These are phyloP conservation scores for Xyrichtys novacula DNA, from an alignment of 2,797 vertebrate genomes.

Conservation along the genomic window DNA sequence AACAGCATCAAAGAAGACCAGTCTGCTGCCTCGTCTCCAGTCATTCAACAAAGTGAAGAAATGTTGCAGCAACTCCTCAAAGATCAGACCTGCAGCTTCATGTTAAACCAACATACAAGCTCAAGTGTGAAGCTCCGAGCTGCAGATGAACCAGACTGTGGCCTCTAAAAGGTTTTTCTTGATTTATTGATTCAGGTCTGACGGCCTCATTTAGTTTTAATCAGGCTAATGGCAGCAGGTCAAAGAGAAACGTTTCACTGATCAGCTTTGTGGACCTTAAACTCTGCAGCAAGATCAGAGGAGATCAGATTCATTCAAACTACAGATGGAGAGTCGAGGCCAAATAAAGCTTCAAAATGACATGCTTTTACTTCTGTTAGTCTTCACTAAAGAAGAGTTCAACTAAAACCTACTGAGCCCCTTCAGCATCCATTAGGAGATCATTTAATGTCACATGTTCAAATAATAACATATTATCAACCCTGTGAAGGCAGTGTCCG, in stretches of 20 bases:
- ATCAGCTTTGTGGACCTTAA: neutral
- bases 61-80: no score
- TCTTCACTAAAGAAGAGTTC: no score
- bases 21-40: no score
- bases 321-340: neutral
- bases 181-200: constrained; percentile 1
- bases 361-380: neutral
- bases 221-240: constrained; percentile 15
- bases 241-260: neutral
- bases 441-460: no score
- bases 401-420: no score
- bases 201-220: constrained; percentile 22
- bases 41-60: no score
- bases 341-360: neutral
- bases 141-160: neutral
- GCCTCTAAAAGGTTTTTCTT: neutral
- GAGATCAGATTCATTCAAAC: neutral
- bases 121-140: neutral
- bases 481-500: no score
- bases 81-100: no score
- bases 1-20: no score
- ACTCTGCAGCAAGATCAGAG: neutral
- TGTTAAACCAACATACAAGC: no score
- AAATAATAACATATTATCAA: no score
- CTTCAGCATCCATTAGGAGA: no score